phyloP scores from a whole-genome alignment of 2,113 vertebrate species.

The Paradoxurus hermaphroditus region DNA sequence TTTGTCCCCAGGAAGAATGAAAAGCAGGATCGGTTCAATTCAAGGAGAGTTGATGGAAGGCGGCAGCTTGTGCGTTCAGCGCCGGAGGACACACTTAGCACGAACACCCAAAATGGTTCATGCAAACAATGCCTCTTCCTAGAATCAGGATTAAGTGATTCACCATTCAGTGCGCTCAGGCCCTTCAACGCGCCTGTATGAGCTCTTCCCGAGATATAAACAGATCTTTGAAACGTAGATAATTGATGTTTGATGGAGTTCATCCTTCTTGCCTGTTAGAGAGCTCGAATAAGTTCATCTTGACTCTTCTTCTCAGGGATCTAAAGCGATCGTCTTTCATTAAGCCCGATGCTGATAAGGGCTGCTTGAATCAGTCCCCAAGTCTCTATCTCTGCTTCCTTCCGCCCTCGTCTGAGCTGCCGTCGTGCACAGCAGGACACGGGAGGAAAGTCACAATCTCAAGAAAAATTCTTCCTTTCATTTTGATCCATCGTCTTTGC shows the following conservation, averaged over 20 bases:
- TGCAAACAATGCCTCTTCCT: background rate
- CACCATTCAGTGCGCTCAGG: background rate
- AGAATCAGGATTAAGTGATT: slow-evolving; percentile 5
- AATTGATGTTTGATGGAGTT: background rate
- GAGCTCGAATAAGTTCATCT: background rate
- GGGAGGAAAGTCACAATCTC: no score
- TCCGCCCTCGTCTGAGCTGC: background rate
- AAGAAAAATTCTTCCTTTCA: background rate
- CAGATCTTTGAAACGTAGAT: background rate
- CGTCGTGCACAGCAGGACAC: rapidly evolving
- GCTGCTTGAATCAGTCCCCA: background rate
- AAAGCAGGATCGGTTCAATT: background rate
- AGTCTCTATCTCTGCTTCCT: background rate
- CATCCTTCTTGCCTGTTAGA: background rate
- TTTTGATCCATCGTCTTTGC: background rate
- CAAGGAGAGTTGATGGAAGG: background rate
- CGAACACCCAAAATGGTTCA: background rate
- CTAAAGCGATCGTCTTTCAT: background rate
- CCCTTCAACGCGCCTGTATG: background rate
- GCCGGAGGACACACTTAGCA: background rate
- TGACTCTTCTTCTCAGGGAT: background rate
- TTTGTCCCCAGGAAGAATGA: background rate
- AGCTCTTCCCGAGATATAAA: background rate
- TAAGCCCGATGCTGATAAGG: background rate
- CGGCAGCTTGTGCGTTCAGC: background rate